Conservation (phyloP, 2,888 invertebrate species). For the Colostygia pectinataria region DNA sequence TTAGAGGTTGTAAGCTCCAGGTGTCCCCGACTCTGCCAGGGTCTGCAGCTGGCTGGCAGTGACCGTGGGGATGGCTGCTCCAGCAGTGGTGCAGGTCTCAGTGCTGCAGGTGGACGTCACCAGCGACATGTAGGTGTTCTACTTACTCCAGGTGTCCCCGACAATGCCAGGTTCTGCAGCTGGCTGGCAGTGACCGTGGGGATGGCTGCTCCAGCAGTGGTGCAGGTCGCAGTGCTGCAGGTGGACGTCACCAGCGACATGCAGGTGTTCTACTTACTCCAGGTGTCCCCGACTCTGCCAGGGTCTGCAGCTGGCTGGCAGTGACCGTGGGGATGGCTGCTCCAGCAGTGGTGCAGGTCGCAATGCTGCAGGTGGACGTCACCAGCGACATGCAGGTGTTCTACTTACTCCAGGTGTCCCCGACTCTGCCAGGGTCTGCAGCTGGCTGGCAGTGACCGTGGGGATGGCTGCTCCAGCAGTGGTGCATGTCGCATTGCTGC, state of each 20-base stretch:
- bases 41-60: slow-evolving; percentile 5
- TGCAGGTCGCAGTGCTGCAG: too few species aligned
- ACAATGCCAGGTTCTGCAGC: slow-evolving; percentile 1
- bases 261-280: slow-evolving; percentile 55
- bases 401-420: slow-evolving; percentile 54
- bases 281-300: slow-evolving; percentile 30
- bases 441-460: neutral
- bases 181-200: neutral
- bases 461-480: neutral
- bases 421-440: neutral
- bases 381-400: neutral
- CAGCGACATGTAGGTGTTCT: neutral
- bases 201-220: neutral
- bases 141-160: slow-evolving; percentile 53
- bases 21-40: neutral
- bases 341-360: neutral
- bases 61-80: neutral
- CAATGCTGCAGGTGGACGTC: neutral
- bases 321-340: neutral
- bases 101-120: too few species aligned
- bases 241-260: too few species aligned
- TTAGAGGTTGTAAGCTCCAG: too few species aligned
- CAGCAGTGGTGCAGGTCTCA: neutral
- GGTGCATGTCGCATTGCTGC: too few species aligned
- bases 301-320: slow-evolving; percentile 3